Conservation (phyloP, 2,888 invertebrate genomes). For the Drosophila meridionalis region DNA sequence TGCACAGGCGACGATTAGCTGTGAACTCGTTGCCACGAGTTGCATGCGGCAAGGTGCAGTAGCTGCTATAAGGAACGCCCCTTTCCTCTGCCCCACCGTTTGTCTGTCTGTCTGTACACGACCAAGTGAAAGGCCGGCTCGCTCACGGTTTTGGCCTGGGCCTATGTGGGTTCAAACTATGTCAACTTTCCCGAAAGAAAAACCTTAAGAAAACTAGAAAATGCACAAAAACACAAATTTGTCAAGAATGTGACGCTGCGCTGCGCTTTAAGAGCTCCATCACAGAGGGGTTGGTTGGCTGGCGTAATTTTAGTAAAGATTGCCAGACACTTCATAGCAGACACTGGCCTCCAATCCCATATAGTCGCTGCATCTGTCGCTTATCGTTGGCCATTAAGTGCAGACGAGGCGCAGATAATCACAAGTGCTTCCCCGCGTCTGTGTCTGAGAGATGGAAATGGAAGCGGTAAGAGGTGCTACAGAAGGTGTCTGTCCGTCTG, state of each 20-base stretch:
- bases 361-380: slow-evolving; percentile 21
- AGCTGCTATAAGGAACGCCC: background rate
- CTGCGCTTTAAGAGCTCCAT: slow-evolving; percentile 24
- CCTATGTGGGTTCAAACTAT: slow-evolving; percentile 64
- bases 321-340: slow-evolving; percentile 40
- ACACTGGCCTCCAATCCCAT: slow-evolving; percentile 29
- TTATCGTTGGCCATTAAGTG: slow-evolving; percentile 65
- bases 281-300: background rate
- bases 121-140: slow-evolving; percentile 67
- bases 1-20: slow-evolving; percentile 55
- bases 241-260: slow-evolving; percentile 54
- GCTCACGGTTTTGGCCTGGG: slow-evolving; percentile 73
- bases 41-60: slow-evolving; percentile 56
- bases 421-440: slow-evolving; percentile 12
- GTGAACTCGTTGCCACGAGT: slow-evolving; percentile 33
- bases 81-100: slow-evolving; percentile 4
- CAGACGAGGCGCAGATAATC: slow-evolving; percentile 69
- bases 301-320: slow-evolving; percentile 11
- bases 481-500: slow-evolving; percentile 53
- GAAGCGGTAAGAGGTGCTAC: slow-evolving; percentile 40
- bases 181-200: slow-evolving; percentile 71
- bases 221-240: slow-evolving; percentile 28
- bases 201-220: slow-evolving; percentile 6
- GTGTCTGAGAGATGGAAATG: slow-evolving; percentile 37
- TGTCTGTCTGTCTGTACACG: slow-evolving; percentile 27